A percentile compares a stretch with the other conserved stretches of the same genome.
Evolutionary conservation across 2,113 vertebrate species (phyloP).

Genomic region (Accipiter cooperii): DNA sequence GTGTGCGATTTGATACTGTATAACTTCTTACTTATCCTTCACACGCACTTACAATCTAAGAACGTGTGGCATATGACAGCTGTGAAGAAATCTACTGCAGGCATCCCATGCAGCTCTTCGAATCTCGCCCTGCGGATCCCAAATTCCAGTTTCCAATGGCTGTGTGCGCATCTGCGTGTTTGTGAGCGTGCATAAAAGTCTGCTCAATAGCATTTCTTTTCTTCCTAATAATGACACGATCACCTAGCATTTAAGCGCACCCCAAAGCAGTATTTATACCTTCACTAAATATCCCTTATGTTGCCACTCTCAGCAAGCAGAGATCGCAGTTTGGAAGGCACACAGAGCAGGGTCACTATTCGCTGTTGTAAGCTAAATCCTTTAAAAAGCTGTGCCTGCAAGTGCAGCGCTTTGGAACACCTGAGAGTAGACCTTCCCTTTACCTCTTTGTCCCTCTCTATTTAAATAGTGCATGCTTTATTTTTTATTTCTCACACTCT

Average conservation of each 20-base stretch:
- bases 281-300: not conserved
- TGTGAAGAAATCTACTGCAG: not conserved
- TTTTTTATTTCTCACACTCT: not conserved
- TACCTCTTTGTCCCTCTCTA: not conserved
- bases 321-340: not conserved
- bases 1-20: not conserved
- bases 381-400: not conserved
- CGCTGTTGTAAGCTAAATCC: not conserved
- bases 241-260: not conserved
- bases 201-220: not conserved
- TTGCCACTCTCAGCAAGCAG: not conserved
- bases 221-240: not conserved
- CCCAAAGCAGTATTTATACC: not conserved
- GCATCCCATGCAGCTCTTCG: not conserved
- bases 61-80: not conserved
- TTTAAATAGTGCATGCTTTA: not conserved
- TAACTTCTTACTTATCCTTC: not conserved
- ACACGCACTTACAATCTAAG: rapidly evolving
- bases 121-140: not conserved
- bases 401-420: not conserved
- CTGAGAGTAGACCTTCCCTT: not conserved
- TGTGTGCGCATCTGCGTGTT: rapidly evolving
- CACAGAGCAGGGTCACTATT: not conserved
- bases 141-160: not conserved
- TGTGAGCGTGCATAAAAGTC: too few relatives aligned